Conservation (phyloP, 2,113 vertebrate genomes). For the Physeter macrocephalus region DNA sequence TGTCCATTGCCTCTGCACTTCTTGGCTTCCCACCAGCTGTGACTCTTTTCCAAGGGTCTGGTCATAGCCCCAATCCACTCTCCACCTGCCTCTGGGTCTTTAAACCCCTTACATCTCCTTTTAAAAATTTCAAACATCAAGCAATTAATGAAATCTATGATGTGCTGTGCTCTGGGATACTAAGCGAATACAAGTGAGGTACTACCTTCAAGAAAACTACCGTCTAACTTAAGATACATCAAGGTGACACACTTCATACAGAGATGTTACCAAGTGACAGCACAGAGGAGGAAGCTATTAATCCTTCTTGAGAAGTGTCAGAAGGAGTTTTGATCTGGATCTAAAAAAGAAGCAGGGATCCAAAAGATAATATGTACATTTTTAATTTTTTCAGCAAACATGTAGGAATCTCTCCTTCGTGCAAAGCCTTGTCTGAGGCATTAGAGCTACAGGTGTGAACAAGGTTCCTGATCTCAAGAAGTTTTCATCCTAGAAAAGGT, state of each 20-base stretch:
- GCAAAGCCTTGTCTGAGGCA: neutral
- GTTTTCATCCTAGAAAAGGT: neutral
- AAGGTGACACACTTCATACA: neutral
- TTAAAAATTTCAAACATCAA: neutral
- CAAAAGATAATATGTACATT: neutral
- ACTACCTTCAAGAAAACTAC: neutral
- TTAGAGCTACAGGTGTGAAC: neutral
- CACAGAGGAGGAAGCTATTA: neutral
- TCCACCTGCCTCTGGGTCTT: neutral
- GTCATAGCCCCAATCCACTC: neutral
- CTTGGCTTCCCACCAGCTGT: neutral
- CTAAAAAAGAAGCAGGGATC: neutral
- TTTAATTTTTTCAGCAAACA: neutral
- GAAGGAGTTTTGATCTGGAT: neutral
- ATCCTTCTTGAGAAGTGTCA: neutral
- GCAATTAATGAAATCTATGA: neutral
- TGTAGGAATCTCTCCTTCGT: neutral
- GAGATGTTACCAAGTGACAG: neutral
- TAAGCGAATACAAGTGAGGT: neutral
- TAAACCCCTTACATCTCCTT: neutral
- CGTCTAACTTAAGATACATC: neutral
- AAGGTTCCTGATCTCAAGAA: neutral
- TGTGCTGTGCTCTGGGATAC: neutral
- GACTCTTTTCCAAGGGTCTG: neutral
- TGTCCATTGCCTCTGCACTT: neutral